These are phyloP conservation scores for Paracyclopina nana DNA, from an alignment of 1,140 invertebrate genomes.

Conservation along the genomic window DNA sequence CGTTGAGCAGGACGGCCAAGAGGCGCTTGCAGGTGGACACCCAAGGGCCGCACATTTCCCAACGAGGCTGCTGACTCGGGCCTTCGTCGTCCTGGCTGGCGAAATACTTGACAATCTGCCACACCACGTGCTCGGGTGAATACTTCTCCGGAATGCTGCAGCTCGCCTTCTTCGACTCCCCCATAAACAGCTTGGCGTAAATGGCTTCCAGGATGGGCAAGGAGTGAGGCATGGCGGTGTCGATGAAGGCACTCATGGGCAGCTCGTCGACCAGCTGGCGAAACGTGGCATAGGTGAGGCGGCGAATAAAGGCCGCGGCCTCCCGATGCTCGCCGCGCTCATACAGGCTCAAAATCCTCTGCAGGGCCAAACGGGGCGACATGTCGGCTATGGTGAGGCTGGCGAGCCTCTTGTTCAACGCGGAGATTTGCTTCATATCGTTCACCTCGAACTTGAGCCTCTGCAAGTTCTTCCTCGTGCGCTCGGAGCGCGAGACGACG, in stretches of 20 bases:
- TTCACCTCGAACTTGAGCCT: background rate
- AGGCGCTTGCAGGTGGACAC: constrained; percentile 36
- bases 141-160: constrained; percentile 25
- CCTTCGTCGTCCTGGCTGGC: constrained; percentile 35
- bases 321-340: constrained; percentile 56
- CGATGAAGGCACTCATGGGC: constrained; percentile 62
- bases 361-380: constrained; percentile 47
- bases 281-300: constrained; percentile 48
- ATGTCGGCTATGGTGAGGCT: constrained; percentile 39
- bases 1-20: constrained; percentile 32
- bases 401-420: constrained; percentile 25
- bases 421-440: background rate
- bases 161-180: constrained; percentile 21
- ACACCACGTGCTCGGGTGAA: constrained; percentile 51
- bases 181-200: constrained; percentile 43
- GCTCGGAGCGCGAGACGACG: background rate
- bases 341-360: constrained; percentile 44
- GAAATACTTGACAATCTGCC: constrained; percentile 57
- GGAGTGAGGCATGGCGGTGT: constrained; percentile 63
- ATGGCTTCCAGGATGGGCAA: constrained; percentile 63
- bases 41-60: constrained; percentile 31
- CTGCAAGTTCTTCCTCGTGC: background rate
- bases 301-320: constrained; percentile 49
- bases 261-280: constrained; percentile 44
- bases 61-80: constrained; percentile 22